phyloP scores from a whole-genome alignment of 2,797 vertebrate genomes.

The Rallus crepitans region DNA sequence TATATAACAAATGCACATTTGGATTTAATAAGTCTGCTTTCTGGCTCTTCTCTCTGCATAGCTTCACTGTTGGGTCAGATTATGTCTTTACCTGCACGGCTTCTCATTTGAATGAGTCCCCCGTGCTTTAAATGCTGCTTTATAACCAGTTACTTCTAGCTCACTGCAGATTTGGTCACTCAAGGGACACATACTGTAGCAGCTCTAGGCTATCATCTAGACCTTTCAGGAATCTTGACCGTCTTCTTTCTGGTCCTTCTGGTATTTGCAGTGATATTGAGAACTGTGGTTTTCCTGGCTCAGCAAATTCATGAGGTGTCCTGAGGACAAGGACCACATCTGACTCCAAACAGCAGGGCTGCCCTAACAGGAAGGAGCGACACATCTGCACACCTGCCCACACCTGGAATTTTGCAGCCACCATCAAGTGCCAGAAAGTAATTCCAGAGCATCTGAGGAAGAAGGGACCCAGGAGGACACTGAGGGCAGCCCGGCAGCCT shows the following conservation, averaged over 20 bases:
- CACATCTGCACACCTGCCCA: neutral
- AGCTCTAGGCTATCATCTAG: neutral
- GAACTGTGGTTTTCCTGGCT: neutral
- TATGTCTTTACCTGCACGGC: fast-evolving
- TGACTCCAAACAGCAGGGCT: neutral
- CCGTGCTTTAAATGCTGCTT: neutral
- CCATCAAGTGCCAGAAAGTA: neutral
- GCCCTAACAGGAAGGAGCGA: neutral
- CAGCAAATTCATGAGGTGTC: neutral
- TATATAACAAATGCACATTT: neutral
- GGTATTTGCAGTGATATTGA: neutral
- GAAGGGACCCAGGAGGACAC: neutral
- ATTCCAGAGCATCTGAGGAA: neutral
- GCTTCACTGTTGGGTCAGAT: neutral
- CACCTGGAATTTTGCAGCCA: neutral
- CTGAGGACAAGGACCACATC: neutral
- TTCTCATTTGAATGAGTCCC: neutral
- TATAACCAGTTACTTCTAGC: neutral
- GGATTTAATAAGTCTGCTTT: neutral
- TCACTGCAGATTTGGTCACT: neutral
- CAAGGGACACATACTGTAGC: neutral
- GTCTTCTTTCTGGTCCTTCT: neutral
- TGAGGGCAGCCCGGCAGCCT: neutral
- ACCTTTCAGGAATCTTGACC: neutral
- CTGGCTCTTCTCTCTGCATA: neutral